phyloP scores from a whole-genome alignment of 2,113 vertebrate genomes.

The Silurus meridionalis region DNA sequence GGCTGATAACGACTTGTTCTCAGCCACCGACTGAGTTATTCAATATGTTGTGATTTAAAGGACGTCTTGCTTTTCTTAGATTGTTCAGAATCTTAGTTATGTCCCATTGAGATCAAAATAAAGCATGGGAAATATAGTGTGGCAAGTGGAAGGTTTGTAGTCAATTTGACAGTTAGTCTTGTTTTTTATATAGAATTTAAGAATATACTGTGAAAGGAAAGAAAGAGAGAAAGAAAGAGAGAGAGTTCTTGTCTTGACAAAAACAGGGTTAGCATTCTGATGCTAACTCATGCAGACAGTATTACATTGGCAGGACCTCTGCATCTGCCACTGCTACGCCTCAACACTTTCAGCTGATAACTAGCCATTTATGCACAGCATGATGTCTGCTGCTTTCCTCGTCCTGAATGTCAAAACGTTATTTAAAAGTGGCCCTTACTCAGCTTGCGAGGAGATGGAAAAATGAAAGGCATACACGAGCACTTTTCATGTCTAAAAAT shows the following conservation, averaged over 20 bases:
- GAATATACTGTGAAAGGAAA: neutral
- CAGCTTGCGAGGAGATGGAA: neutral
- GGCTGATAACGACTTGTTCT: conserved; percentile 25
- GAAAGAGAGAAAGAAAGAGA: neutral
- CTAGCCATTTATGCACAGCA: conserved; percentile 52
- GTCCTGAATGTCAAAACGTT: conserved; percentile 48
- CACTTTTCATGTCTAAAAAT: conserved; percentile 25
- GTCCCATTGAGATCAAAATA: neutral
- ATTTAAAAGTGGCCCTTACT: conserved; percentile 31
- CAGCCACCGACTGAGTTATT: conserved; percentile 20
- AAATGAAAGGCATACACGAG: conserved; percentile 29
- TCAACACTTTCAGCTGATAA: conserved; percentile 45
- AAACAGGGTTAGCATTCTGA: neutral
- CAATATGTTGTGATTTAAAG: conserved; percentile 27
- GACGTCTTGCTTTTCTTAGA: neutral
- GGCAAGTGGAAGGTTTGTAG: neutral
- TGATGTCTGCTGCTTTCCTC: conserved; percentile 31
- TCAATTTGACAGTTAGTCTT: neutral
- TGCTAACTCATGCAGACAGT: conserved; percentile 25
- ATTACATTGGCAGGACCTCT: conserved; percentile 32
- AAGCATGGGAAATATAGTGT: neutral
- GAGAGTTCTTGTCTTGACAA: neutral
- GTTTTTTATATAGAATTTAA: neutral
- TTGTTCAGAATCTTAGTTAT: conserved; percentile 7
- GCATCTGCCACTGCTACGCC: conserved; percentile 33